Conservation (phyloP, 2,113 vertebrate species). For the Oncorhynchus gorbuscha region DNA sequence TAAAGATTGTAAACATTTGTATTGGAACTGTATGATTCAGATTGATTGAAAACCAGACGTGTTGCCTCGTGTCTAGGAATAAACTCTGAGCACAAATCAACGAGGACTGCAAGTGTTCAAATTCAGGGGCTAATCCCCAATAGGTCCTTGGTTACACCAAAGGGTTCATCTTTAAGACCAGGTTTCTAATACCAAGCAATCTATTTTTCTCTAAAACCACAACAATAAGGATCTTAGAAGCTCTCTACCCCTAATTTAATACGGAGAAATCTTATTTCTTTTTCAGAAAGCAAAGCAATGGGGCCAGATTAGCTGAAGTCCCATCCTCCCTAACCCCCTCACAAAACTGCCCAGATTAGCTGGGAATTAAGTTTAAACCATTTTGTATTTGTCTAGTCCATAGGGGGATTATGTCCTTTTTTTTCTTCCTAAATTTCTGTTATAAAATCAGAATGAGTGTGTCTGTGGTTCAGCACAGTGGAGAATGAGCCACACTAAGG, state of each 20-base stretch:
- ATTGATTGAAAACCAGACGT: background rate
- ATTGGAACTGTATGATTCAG: background rate
- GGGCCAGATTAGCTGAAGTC: constrained; percentile 89
- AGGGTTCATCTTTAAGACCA: constrained; percentile 68
- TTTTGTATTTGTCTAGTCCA: constrained; percentile 78
- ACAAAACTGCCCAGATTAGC: constrained; percentile 95
- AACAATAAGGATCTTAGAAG: constrained; percentile 85
- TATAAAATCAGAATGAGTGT: constrained; percentile 70
- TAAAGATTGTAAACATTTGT: no score
- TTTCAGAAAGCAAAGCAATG: constrained; percentile 82
- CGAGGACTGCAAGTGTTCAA: background rate
- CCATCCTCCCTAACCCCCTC: constrained; percentile 85
- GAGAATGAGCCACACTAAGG: constrained; percentile 36
- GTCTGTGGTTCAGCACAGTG: constrained; percentile 35
- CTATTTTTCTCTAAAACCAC: constrained; percentile 75
- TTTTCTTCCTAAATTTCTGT: constrained; percentile 59
- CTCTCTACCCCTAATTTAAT: constrained; percentile 80
- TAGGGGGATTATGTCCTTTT: constrained; percentile 79
- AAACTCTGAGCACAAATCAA: background rate
- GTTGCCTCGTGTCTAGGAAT: no score
- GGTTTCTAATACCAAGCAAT: constrained; percentile 76
- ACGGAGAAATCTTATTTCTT: constrained; percentile 90
- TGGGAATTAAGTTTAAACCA: constrained; percentile 87
- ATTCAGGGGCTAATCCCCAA: constrained; percentile 50
- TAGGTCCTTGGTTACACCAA: constrained; percentile 55